These are phyloP conservation scores for Otus sunia DNA, from an alignment of 2,113 vertebrate species.

Conservation along the genomic window DNA sequence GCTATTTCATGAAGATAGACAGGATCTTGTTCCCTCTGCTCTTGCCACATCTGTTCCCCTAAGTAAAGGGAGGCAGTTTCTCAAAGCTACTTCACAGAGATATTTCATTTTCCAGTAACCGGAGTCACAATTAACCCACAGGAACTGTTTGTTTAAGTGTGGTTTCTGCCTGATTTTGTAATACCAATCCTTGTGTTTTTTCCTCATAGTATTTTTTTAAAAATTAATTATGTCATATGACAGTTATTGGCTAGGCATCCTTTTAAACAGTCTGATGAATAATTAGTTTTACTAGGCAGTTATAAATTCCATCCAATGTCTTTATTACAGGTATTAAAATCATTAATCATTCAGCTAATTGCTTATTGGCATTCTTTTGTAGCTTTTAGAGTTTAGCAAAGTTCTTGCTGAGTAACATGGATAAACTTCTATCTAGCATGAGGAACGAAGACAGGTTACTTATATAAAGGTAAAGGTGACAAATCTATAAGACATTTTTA, in stretches of 20 bases:
- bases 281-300: constrained; percentile 33
- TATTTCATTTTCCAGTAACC: not conserved
- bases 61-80: not conserved
- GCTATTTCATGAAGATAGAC: not conserved
- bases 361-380: constrained; percentile 53
- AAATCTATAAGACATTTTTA: not conserved
- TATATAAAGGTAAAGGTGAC: not conserved
- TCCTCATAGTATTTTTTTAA: not conserved
- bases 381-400: constrained; percentile 22
- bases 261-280: constrained; percentile 36
- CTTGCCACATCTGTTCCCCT: not conserved
- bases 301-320: constrained; percentile 33
- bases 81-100: not conserved
- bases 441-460: not conserved
- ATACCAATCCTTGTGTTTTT: not conserved
- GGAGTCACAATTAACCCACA: not conserved
- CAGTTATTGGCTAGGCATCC: constrained; percentile 20
- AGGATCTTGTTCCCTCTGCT: not conserved
- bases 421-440: not conserved
- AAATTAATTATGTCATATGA: not conserved
- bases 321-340: constrained; percentile 54
- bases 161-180: not conserved
- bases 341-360: constrained; percentile 62
- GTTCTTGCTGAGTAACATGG: constrained; percentile 2
- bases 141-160: not conserved